Base-by-base conservation (phyloP, 2,797 vertebrate genomes). In the Eutrigla gurnardus region DNA sequence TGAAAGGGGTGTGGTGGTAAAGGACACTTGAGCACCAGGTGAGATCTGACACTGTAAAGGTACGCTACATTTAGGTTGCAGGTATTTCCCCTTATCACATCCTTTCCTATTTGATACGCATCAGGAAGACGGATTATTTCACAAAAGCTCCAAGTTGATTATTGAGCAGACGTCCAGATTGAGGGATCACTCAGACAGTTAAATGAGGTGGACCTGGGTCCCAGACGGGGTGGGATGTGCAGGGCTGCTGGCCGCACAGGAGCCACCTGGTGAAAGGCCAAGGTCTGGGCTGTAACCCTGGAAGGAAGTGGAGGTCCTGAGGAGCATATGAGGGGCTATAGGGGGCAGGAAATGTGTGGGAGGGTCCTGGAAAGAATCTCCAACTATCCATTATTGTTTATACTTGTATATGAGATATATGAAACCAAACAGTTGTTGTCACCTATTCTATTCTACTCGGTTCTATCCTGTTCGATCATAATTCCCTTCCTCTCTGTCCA, bases 251-350 rank as follows among this genome's bases (percentile, higher is more conserved):
- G 90, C 90, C 89, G 88, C 90, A 95, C 93, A 91, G 94, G 93
- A 93, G 85, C 82, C 78, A 83, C 84, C 88, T 91, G 90, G 91
- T 92, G 92, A 96, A 95, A 96, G 94, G 94, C 94, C 93, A 87
- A 89, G 92, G 93, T 85, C 92, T 96, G 95, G 94, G 87, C 91
- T 90, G 62, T 96, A 94, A 95, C 94, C 94, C 93, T 93, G 91
- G 95, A 94, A 97, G 96, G 96, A 97, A 96, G 92, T 91, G 88
- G 89, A 92, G 90, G 81, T 82, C 74, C 86, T 67, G 78, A 72
- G 69, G 54, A 79, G 71, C 83, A 93, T 91, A 70, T 90, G 88
- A 91, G 83, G 63, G 85, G 67, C 84, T 94, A 92, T 92, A 95
- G 85, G 78, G 82, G 82, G 86, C 95, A 96, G 96, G 95, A 25